Evolutionary conservation across 2,113 vertebrate species (phyloP).

Genomic region (Rhabdomys dilectus): DNA sequence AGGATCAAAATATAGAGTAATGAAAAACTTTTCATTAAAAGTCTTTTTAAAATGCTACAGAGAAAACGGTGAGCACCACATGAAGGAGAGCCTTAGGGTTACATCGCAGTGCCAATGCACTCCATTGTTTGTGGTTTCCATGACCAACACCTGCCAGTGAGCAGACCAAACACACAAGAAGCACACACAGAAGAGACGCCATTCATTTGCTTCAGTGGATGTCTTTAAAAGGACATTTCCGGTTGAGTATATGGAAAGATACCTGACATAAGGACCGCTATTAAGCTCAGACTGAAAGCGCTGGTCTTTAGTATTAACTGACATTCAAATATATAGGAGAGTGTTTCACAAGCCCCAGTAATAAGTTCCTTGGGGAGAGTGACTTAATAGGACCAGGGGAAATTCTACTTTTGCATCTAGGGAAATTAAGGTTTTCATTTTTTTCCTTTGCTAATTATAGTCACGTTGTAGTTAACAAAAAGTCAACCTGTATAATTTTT

Average conservation of each 20-base stretch:
- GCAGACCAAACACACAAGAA: neutral
- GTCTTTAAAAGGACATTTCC: neutral
- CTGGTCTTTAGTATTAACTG: neutral
- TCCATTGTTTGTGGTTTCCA: neutral
- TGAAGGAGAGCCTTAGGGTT: neutral
- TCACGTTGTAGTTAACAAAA: constrained; percentile 59
- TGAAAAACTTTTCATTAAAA: neutral
- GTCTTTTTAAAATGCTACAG: neutral
- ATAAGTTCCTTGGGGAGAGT: constrained; percentile 53
- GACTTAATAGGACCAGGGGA: constrained; percentile 58
- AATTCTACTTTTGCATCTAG: constrained; percentile 16
- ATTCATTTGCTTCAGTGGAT: neutral
- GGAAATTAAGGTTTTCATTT: constrained; percentile 67
- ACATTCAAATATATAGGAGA: constrained; percentile 5
- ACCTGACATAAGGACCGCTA: neutral
- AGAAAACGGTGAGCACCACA: neutral
- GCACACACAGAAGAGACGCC: neutral
- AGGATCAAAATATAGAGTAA: neutral
- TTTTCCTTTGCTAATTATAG: constrained; percentile 62
- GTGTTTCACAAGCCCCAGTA: neutral
- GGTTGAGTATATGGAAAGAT: neutral
- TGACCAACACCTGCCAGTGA: neutral
- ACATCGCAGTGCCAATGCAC: neutral
- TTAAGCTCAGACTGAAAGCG: neutral
- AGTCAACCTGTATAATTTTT: neutral